Percentiles rank a stretch among this genome's conserved stretches.
Evolutionary conservation across 2,113 vertebrate species (phyloP).

Genomic region (Megalops atlanticus): DNA sequence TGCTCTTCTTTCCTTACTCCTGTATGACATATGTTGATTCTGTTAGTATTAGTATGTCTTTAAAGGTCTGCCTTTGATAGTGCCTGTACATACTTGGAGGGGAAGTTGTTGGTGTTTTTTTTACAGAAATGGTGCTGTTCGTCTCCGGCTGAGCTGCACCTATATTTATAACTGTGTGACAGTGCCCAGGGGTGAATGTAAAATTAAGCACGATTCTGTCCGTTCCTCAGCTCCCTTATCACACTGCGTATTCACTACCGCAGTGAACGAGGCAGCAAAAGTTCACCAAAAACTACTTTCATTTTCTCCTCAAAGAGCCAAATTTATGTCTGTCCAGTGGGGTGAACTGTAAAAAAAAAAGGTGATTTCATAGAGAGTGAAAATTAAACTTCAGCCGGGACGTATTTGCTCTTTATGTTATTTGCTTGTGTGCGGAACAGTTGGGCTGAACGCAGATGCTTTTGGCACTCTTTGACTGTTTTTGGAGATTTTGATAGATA

Average conservation of each 20-base stretch:
- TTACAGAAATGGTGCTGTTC: conserved; percentile 58
- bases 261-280: conserved; percentile 50
- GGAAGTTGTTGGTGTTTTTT: conserved; percentile 68
- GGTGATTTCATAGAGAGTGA: not conserved
- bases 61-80: conserved; percentile 67
- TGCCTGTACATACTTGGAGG: conserved; percentile 53
- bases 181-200: conserved; percentile 67
- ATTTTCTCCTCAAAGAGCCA: conserved; percentile 64
- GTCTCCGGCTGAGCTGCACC: conserved; percentile 64
- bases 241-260: conserved; percentile 30
- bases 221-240: conserved; percentile 48
- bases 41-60: conserved; percentile 45
- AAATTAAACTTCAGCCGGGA: conserved; percentile 9
- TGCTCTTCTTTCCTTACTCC: conserved; percentile 61
- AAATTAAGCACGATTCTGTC: conserved; percentile 65
- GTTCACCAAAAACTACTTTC: conserved; percentile 67
- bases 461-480: conserved; percentile 30
- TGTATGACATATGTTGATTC: conserved; percentile 58
- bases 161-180: conserved; percentile 74
- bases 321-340: conserved; percentile 47
- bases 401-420: conserved; percentile 35
- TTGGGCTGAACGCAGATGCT: conserved; percentile 1
- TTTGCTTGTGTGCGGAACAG: conserved; percentile 33
- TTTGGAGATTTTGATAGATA: conserved; percentile 33
- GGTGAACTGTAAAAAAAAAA: conserved; percentile 24